Evolutionary conservation across 30 jellyfish, hydroid and myxozoan species (phyloP), one percentile per base, ranked within the genome.

Genomic region (Nemopilema nomurai): DNA sequence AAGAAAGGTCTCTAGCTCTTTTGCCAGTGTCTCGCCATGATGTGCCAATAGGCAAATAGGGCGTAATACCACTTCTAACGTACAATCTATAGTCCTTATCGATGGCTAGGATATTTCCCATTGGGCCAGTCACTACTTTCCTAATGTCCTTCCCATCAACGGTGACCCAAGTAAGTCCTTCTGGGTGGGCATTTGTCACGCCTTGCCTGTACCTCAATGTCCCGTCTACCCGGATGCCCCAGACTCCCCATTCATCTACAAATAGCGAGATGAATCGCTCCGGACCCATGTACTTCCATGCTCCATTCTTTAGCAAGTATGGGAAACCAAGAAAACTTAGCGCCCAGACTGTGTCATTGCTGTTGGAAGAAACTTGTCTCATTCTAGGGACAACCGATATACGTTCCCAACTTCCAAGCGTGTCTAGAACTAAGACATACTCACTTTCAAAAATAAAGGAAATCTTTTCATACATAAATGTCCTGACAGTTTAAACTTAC

Each of bases 1-100:
- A 53, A 18, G 95, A 73, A 0, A 82, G 86, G 69, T 86, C 91
- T 31, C n/a, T 27, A 20, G 74, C 86, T 26, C 21, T 66, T 22
- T 83, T 71, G 24, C 86, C 81, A 27, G 69, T 65, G 23, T 53
- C 79, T 28, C 20, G 64, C 98, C 97, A 92, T 49, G 76, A 88
- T 8, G 89, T 78, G 76, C 98, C 98, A 24, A 33, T 49, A 4
- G 95, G 96, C 4, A 73, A 74, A 28, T 83, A 82, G 29, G 20
- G 49, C 7, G 94, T 20, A 21, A 86, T 70, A 26, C 98, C 98
- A 20, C 72, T 66, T 20, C 93, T 85, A 29, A 51, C 7, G n/a
- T 69, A 18, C 70, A 83, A 50, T 13, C 26, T 26, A 1, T 73
- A 63, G 31, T 71, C 80, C 1, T 66, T 41, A 30, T 41, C 74